Conservation (phyloP, 2,888 invertebrate genomes). For the Agrilus biguttatus region DNA sequence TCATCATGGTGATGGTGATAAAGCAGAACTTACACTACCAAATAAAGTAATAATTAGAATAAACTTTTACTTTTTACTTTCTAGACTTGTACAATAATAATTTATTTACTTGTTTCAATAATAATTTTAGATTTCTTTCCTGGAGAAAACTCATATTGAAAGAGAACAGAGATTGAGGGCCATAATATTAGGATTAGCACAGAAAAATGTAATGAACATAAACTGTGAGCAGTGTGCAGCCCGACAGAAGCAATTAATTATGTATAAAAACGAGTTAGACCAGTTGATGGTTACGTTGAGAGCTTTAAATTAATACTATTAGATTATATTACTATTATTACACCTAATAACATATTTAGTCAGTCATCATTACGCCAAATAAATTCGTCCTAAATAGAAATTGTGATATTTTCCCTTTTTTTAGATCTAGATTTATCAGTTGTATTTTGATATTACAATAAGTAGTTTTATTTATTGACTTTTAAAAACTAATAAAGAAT, state of each 20-base stretch:
- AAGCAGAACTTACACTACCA: neutral
- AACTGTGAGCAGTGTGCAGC: conserved; percentile 29
- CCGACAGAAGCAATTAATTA: conserved; percentile 28
- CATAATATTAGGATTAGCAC: conserved; percentile 32
- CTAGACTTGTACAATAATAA: too few species aligned
- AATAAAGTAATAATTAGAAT: neutral
- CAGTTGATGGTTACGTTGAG: conserved; percentile 29
- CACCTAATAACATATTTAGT: neutral
- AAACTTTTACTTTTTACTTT: neutral
- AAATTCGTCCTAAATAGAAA: conserved; percentile 1
- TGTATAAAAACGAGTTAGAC: conserved; percentile 31
- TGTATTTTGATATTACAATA: neutral
- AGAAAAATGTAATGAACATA: conserved; percentile 24
- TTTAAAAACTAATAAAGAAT: too few species aligned
- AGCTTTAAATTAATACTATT: conserved; percentile 18
- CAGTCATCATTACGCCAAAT: neutral
- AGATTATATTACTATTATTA: neutral
- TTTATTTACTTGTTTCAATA: neutral
- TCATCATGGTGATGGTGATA: too few species aligned
- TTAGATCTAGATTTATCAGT: neutral
- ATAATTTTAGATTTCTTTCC: conserved; percentile 23
- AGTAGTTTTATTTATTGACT: too few species aligned
- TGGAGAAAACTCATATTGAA: conserved; percentile 34
- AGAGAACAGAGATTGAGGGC: conserved; percentile 33
- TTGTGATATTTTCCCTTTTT: conserved; percentile 12